Conservation (phyloP, 2,113 vertebrate genomes). For the Ancistrus triradiatus region DNA sequence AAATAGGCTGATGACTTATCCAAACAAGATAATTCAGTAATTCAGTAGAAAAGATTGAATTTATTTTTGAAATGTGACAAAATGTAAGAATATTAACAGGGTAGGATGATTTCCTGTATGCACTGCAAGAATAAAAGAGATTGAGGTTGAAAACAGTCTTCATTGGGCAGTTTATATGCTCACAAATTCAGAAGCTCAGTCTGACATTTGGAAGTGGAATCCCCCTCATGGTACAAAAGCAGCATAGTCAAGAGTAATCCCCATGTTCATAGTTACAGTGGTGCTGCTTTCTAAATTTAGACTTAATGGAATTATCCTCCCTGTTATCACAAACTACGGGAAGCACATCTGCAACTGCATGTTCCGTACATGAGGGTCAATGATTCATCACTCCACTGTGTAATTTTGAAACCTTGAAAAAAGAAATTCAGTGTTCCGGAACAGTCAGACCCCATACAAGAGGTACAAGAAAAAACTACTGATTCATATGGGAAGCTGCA, state of each 20-base stretch:
- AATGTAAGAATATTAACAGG: no score
- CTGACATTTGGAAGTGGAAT: no score
- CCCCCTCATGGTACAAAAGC: neutral
- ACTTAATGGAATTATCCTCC: neutral
- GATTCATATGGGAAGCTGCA: no score
- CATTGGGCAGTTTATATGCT: no score
- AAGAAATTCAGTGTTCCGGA: neutral
- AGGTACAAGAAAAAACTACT: neutral
- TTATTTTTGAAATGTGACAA: no score
- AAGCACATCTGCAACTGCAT: neutral
- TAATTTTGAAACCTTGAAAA: slow-evolving; percentile 5
- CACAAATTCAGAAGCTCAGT: no score
- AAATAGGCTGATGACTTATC: no score
- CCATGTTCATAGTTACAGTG: neutral
- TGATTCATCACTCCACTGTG: slow-evolving; percentile 10
- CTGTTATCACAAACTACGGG: neutral
- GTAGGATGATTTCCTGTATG: no score
- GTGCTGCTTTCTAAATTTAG: neutral
- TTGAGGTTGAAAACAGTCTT: no score
- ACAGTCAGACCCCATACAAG: neutral
- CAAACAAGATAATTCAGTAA: no score
- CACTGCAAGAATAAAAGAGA: no score
- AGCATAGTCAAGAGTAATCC: neutral
- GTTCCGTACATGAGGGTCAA: neutral
- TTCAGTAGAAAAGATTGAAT: no score